A percentile compares a stretch with the other conserved stretches of the same genome.
Evolutionary conservation across 2,888 invertebrate genomes (phyloP).

Genomic region (Neoaliturus tenellus): DNA sequence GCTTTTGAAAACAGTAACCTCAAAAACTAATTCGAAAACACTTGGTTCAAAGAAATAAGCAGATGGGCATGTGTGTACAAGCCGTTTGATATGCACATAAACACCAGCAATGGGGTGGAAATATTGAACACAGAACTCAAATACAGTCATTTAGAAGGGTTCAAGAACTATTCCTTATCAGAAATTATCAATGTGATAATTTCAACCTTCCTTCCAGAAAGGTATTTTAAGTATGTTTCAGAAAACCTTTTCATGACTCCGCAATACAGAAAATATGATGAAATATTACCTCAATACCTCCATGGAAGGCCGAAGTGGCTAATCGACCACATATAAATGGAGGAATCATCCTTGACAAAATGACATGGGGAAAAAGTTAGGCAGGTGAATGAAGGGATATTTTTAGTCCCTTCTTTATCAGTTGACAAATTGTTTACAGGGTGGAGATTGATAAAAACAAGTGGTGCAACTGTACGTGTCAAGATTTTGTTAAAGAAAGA

Average conservation of each 20-base stretch:
- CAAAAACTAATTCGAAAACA: background rate
- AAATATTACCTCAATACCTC: background rate
- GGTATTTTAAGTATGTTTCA: background rate
- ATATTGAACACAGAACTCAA: constrained; percentile 18
- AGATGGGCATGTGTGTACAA: constrained; percentile 1
- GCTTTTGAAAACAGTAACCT: background rate
- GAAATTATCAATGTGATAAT: background rate
- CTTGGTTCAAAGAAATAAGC: constrained; percentile 4
- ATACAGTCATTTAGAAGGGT: background rate
- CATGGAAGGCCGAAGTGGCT: constrained; percentile 26
- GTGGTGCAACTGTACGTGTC: no score
- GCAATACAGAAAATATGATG: background rate
- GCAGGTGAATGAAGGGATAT: no score
- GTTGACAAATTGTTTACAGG: no score
- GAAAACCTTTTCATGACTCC: background rate
- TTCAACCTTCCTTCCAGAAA: background rate
- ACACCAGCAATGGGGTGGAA: constrained; percentile 36
- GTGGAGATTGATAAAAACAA: no score
- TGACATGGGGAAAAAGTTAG: no score
- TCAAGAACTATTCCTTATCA: background rate
- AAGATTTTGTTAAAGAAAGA: no score
- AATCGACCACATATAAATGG: no score
- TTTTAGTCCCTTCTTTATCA: no score
- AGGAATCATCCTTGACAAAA: no score
- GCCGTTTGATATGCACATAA: background rate